Conservation (phyloP, 2,797 vertebrate genomes). For the Alectoris magna region DNA sequence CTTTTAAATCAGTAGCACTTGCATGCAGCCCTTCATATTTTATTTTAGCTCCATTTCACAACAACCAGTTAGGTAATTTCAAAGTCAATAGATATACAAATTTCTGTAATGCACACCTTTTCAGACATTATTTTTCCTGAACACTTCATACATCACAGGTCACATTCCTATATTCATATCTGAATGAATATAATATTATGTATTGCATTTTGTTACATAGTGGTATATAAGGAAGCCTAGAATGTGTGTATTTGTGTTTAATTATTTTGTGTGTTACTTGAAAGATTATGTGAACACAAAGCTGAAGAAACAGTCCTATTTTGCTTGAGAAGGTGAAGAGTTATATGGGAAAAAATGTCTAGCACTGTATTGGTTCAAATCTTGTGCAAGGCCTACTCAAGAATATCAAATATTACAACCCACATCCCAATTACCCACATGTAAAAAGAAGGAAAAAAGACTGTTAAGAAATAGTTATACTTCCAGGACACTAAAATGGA, state of each 20-base stretch:
- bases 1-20: not conserved
- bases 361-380: not conserved
- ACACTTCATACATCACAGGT: not conserved
- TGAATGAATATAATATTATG: not conserved
- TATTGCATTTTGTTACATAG: not conserved
- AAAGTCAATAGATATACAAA: not conserved
- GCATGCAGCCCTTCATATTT: not conserved
- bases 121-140: not conserved
- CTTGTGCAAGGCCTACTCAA: not conserved
- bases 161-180: not conserved
- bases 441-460: not conserved
- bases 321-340: not conserved
- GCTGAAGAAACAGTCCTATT: not conserved
- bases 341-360: not conserved
- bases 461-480: not conserved
- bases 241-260: accelerated
- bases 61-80: not conserved
- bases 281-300: not conserved
- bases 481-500: not conserved
- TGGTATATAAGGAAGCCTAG: not conserved
- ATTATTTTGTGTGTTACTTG: not conserved
- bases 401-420: not conserved
- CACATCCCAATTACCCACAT: not conserved
- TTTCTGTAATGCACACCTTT: not conserved
- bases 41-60: not conserved